A percentile compares a stretch with the other conserved stretches of the same genome.
phyloP scores from a whole-genome alignment of 2,113 vertebrate species.

The Nesogale talazaci region DNA sequence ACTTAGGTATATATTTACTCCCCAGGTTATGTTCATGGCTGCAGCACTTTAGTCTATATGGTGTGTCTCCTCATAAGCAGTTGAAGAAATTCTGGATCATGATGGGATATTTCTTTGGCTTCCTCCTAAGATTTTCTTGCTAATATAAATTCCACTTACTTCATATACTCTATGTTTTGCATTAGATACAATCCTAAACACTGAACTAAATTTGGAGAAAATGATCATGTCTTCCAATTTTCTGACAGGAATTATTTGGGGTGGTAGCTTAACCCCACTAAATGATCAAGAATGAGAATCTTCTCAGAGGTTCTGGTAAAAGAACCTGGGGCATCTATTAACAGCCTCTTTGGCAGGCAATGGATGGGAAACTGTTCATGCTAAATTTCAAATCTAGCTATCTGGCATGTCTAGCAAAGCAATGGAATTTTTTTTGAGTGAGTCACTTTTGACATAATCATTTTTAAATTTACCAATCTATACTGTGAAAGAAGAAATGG shows the following conservation, averaged over 20 bases:
- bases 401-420: background rate
- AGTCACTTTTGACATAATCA: background rate
- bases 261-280: slow-evolving; percentile 8
- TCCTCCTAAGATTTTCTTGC: background rate
- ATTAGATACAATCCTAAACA: slow-evolving; percentile 31
- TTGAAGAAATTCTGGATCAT: background rate
- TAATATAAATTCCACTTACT: slow-evolving; percentile 31
- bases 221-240: slow-evolving; percentile 16
- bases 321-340: background rate
- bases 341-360: background rate
- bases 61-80: background rate
- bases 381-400: background rate
- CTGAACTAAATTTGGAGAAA: slow-evolving; percentile 5
- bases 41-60: background rate
- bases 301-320: background rate
- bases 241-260: slow-evolving; percentile 8
- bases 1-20: background rate
- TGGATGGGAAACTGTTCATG: background rate
- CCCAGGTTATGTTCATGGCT: background rate
- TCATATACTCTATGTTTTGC: background rate
- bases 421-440: background rate
- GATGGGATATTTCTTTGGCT: background rate
- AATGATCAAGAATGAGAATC: background rate
- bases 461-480: slow-evolving; percentile 3
- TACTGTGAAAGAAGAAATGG: background rate